A percentile compares a stretch with the other conserved stretches of the same genome.
Evolutionary conservation across 2,888 invertebrate species (phyloP).

Genomic region (Erebia ligea): DNA sequence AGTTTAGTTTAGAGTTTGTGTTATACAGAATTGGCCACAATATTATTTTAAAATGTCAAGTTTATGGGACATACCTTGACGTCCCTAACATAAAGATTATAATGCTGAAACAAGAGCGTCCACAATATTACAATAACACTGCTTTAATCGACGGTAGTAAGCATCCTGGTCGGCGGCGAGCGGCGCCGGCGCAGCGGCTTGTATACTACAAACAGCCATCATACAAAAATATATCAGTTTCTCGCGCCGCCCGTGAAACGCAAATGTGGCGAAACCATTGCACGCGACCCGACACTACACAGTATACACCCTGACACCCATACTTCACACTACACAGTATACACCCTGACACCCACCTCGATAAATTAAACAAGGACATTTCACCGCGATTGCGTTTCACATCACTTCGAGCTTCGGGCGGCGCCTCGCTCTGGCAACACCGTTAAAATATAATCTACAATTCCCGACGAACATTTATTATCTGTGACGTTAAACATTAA

Average conservation of each 20-base stretch:
- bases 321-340: neutral
- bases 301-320: neutral
- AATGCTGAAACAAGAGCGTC: too few relatives aligned
- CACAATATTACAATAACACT: too few relatives aligned
- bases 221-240: slow-evolving; percentile 60
- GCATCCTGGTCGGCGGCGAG: neutral
- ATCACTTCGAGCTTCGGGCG: neutral
- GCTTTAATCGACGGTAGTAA: too few relatives aligned
- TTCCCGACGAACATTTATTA: slow-evolving; percentile 17
- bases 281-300: neutral
- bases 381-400: slow-evolving; percentile 15
- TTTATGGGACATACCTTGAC: too few relatives aligned
- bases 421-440: slow-evolving; percentile 13
- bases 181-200: neutral
- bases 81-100: too few relatives aligned
- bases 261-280: slow-evolving; percentile 15
- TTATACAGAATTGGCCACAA: too few relatives aligned
- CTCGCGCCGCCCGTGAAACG: slow-evolving; percentile 14
- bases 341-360: too few relatives aligned
- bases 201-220: slow-evolving; percentile 41
- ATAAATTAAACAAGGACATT: slow-evolving; percentile 9
- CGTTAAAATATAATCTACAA: slow-evolving; percentile 20
- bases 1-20: too few relatives aligned
- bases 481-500: slow-evolving; percentile 28
- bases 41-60: too few relatives aligned